Conservation (phyloP, 1,140 invertebrate species). For the Plutomurus gul region DNA sequence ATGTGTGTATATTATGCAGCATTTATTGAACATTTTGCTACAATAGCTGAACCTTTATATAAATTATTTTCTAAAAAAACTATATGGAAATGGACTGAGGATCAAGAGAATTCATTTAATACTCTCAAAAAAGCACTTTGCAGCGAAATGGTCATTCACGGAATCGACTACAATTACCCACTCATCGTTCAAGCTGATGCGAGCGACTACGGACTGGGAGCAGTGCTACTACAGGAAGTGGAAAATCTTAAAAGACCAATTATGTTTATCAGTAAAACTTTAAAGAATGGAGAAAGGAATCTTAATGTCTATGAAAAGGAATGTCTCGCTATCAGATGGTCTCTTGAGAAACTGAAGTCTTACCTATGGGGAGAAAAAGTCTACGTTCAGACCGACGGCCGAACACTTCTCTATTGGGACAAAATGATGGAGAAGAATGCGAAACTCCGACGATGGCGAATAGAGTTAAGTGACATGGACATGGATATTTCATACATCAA, state of each 20-base stretch:
- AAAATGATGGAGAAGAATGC: background rate
- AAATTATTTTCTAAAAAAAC: slow-evolving; percentile 31
- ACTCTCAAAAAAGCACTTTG: slow-evolving; percentile 36
- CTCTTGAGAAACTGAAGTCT: slow-evolving; percentile 37
- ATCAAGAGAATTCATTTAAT: slow-evolving; percentile 47
- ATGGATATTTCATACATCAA: background rate
- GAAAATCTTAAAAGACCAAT: slow-evolving; percentile 34
- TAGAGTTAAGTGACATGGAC: background rate
- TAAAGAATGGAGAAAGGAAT: slow-evolving; percentile 30
- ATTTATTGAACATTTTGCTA: slow-evolving; percentile 52
- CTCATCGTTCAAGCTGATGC: slow-evolving; percentile 36
- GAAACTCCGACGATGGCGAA: slow-evolving; percentile 48
- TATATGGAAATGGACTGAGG: slow-evolving; percentile 28
- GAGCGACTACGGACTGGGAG: slow-evolving; percentile 36
- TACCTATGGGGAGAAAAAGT: slow-evolving; percentile 42
- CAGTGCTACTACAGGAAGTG: slow-evolving; percentile 32
- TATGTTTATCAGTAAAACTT: slow-evolving; percentile 22
- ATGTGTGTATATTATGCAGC: slow-evolving; percentile 50
- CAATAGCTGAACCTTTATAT: slow-evolving; percentile 45
- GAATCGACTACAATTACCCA: slow-evolving; percentile 39
- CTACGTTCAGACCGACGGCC: slow-evolving; percentile 42
- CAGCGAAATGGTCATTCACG: no score
- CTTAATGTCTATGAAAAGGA: slow-evolving; percentile 38
- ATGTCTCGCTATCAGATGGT: slow-evolving; percentile 41
- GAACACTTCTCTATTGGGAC: slow-evolving; percentile 32